phyloP scores from a whole-genome alignment of 2,888 invertebrate species.

The Eupelmus urozonus region DNA sequence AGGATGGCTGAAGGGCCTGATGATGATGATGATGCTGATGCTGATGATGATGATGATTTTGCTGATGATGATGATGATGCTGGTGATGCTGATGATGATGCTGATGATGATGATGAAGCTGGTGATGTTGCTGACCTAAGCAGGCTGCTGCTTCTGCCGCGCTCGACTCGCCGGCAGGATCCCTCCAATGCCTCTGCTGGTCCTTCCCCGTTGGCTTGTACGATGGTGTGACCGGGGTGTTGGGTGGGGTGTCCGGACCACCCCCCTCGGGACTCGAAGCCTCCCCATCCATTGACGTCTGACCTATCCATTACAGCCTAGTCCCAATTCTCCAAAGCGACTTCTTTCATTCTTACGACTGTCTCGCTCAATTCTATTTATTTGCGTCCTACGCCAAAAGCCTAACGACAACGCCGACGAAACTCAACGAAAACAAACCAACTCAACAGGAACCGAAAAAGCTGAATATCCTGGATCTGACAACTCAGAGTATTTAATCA shows the following conservation, averaged over 20 bases:
- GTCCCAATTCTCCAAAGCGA: conserved; percentile 73
- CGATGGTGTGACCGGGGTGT: conserved; percentile 75
- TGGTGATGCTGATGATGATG: conserved; percentile 74
- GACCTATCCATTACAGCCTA: conserved; percentile 77
- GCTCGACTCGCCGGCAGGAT: conserved; percentile 66
- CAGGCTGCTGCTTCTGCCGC: conserved; percentile 65
- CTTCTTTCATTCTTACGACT: conserved; percentile 66
- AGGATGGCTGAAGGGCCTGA: conserved; percentile 5
- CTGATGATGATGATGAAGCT: conserved; percentile 78
- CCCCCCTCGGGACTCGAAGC: conserved; percentile 74
- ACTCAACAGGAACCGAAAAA: conserved; percentile 57
- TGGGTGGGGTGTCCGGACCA: conserved; percentile 76
- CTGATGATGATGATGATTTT: conserved; percentile 77
- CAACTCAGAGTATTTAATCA: conserved; percentile 68
- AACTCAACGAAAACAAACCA: conserved; percentile 70
- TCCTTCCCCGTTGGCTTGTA: conserved; percentile 70
- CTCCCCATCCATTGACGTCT: conserved; percentile 76
- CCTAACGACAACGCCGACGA: conserved; percentile 76
- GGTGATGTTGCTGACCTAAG: conserved; percentile 76
- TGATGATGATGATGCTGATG: conserved; percentile 77
- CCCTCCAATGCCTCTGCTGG: conserved; percentile 72
- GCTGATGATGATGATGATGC: conserved; percentile 75
- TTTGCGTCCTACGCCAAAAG: conserved; percentile 75
- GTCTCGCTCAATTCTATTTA: conserved; percentile 62
- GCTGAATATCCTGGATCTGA: background rate